Percentiles rank a stretch among this genome's conserved stretches.
These are phyloP conservation scores for Eurystomus glaucurus DNA, from an alignment of 2,797 vertebrate species.

Conservation along the genomic window DNA sequence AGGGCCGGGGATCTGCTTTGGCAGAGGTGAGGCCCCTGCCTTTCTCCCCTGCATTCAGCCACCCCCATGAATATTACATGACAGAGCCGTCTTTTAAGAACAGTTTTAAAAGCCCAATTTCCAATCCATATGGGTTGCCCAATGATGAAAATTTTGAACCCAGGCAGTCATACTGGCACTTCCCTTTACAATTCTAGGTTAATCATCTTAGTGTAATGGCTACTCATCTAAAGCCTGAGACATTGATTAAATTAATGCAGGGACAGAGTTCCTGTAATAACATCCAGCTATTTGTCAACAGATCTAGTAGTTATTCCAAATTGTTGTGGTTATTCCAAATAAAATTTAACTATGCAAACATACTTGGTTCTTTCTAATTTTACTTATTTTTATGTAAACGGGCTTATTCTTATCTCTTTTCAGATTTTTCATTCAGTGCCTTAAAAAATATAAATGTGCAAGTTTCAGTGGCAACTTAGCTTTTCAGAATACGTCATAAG, in stretches of 20 bases:
- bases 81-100: background rate
- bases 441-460: background rate
- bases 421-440: background rate
- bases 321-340: background rate
- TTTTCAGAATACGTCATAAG: background rate
- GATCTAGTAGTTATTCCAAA: background rate
- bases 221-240: background rate
- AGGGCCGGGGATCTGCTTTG: fast-evolving
- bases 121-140: background rate
- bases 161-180: background rate
- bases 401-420: background rate
- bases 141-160: background rate
- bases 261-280: background rate
- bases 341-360: background rate
- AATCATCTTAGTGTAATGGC: background rate
- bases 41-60: fast-evolving
- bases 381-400: background rate
- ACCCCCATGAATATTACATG: fast-evolving
- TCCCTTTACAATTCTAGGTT: background rate
- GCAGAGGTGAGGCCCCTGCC: fast-evolving
- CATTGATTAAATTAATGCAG: background rate
- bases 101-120: background rate
- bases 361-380: background rate
- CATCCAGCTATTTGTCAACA: background rate
- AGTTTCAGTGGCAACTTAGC: background rate